Percentiles rank a stretch among this genome's conserved stretches.
Conservation (phyloP, 1,140 invertebrate species). For the Agrilus planipennis region DNA sequence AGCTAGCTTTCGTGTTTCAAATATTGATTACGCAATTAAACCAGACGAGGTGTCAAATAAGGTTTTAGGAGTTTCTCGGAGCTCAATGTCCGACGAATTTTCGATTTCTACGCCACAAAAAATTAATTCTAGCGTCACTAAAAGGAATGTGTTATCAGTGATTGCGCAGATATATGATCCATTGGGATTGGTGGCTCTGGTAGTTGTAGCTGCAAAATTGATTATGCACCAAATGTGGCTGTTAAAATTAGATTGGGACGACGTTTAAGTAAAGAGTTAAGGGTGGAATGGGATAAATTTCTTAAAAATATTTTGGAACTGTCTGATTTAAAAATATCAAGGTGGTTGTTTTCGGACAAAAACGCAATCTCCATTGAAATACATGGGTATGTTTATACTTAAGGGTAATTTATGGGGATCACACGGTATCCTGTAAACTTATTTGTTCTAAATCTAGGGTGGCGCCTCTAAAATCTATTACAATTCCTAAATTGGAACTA, state of each 20-base stretch:
- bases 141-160: too few species aligned
- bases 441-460: constrained; percentile 4
- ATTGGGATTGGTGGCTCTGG: too few species aligned
- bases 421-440: background rate
- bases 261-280: constrained; percentile 9
- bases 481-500: constrained; percentile 18
- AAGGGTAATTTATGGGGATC: background rate
- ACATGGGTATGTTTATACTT: constrained; percentile 21
- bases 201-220: too few species aligned
- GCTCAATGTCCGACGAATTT: too few species aligned
- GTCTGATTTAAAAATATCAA: constrained; percentile 1
- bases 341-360: background rate
- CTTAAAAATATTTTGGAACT: background rate
- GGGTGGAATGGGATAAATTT: constrained; percentile 6
- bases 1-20: background rate
- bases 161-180: too few species aligned
- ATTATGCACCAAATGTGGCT: too few species aligned
- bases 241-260: too few species aligned
- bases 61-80: too few species aligned
- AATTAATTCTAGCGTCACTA: too few species aligned
- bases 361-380: constrained; percentile 11
- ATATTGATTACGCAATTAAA: too few species aligned
- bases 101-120: too few species aligned
- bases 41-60: too few species aligned
- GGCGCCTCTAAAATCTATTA: constrained; percentile 4